phyloP scores from a whole-genome alignment of 2,113 vertebrate species.

The Pomatorhinus ruficollis region DNA sequence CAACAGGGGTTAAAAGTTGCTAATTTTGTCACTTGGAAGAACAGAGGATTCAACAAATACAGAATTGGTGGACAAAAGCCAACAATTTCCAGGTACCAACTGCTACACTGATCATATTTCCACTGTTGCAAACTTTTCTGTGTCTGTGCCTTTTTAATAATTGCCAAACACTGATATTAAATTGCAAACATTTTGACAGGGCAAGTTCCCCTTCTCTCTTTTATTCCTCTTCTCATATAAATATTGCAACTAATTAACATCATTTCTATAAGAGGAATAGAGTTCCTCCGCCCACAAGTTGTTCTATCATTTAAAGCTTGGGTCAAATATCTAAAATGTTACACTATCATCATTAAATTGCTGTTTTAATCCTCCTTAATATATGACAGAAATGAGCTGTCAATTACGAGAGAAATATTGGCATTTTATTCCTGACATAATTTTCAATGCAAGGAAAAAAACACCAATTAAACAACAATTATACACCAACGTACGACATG shows the following conservation, averaged over 20 bases:
- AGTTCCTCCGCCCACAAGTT: slow-evolving; percentile 9
- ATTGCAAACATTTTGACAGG: slow-evolving; percentile 55
- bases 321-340: slow-evolving; percentile 63
- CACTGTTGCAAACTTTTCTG: background rate
- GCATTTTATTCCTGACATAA: slow-evolving; percentile 69
- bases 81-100: background rate
- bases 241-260: slow-evolving; percentile 60
- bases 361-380: slow-evolving; percentile 67
- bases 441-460: slow-evolving; percentile 68
- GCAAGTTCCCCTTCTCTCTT: slow-evolving; percentile 18
- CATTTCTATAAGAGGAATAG: slow-evolving; percentile 39
- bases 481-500: slow-evolving; percentile 60
- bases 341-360: slow-evolving; percentile 67
- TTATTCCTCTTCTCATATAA: slow-evolving; percentile 24
- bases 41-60: background rate
- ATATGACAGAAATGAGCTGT: slow-evolving; percentile 69
- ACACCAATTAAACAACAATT: slow-evolving; percentile 74
- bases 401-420: slow-evolving; percentile 73
- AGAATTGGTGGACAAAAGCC: background rate
- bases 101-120: background rate
- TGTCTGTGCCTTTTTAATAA: background rate
- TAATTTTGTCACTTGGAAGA: background rate
- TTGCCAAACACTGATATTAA: slow-evolving; percentile 16
- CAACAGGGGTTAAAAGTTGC: background rate
- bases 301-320: slow-evolving; percentile 45